These are phyloP conservation scores for Oryzias melastigma DNA, from an alignment of 2,113 vertebrate genomes.

Conservation along the genomic window DNA sequence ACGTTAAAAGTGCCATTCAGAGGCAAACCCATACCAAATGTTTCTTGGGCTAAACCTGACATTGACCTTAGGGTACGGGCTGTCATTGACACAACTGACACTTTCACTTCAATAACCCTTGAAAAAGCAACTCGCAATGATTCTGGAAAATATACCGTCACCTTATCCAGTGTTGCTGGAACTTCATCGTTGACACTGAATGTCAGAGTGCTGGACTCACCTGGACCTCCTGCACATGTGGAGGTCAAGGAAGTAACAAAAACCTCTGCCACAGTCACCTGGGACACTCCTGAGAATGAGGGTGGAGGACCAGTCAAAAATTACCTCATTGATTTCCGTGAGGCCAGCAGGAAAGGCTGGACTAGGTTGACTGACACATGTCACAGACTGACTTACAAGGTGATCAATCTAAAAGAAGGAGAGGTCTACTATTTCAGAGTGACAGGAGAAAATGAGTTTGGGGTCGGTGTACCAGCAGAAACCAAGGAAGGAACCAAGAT, in stretches of 20 bases:
- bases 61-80: slow-evolving; percentile 91
- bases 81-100: slow-evolving; percentile 89
- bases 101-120: slow-evolving; percentile 88
- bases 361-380: slow-evolving; percentile 91
- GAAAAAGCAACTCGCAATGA: slow-evolving; percentile 94
- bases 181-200: slow-evolving; percentile 85
- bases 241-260: slow-evolving; percentile 88
- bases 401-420: slow-evolving; percentile 88
- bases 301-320: slow-evolving; percentile 96
- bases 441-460: slow-evolving; percentile 94
- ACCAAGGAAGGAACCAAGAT: slow-evolving; percentile 94
- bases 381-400: slow-evolving; percentile 90
- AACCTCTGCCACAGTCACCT: slow-evolving; percentile 86
- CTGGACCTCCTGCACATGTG: slow-evolving; percentile 86
- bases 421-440: slow-evolving; percentile 94
- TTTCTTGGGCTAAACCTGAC: slow-evolving; percentile 91
- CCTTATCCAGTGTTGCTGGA: slow-evolving; percentile 86
- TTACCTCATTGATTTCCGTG: slow-evolving; percentile 92
- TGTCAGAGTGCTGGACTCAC: slow-evolving; percentile 95
- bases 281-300: slow-evolving; percentile 97
- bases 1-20: slow-evolving; percentile 93
- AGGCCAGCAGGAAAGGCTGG: slow-evolving; percentile 98
- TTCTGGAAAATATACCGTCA: slow-evolving; percentile 94
- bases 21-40: slow-evolving; percentile 91
- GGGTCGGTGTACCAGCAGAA: slow-evolving; percentile 86